A percentile compares a stretch with the other conserved stretches of the same genome.
Evolutionary conservation across 2,888 invertebrate genomes (phyloP).

Genomic region (Drosophila sordidapex): DNA sequence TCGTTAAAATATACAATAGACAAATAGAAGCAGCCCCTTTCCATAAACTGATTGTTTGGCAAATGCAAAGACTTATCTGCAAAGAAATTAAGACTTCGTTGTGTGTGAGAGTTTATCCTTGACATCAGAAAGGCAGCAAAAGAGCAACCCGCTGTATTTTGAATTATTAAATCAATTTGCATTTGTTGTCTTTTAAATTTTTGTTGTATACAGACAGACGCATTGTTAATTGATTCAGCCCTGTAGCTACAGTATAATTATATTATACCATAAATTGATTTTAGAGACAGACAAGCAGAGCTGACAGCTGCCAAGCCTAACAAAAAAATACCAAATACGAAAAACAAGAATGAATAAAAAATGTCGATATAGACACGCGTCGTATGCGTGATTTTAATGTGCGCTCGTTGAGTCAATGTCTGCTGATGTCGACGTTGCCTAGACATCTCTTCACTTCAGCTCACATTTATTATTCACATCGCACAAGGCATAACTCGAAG

Average conservation of each 20-base stretch:
- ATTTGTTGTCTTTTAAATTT: not conserved
- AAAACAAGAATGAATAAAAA: not conserved
- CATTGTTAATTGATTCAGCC: constrained; percentile 64
- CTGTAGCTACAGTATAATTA: constrained; percentile 58
- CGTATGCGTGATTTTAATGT: constrained; percentile 75
- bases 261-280: constrained; percentile 44
- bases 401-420: constrained; percentile 36
- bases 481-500: constrained; percentile 20
- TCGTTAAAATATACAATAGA: constrained; percentile 32
- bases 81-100: constrained; percentile 36
- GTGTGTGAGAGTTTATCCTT: constrained; percentile 8
- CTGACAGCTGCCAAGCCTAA: constrained; percentile 60
- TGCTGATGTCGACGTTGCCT: constrained; percentile 38
- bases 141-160: constrained; percentile 7
- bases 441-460: constrained; percentile 54
- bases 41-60: constrained; percentile 35
- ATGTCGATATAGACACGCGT: constrained; percentile 55
- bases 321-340: constrained; percentile 3
- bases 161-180: constrained; percentile 37
- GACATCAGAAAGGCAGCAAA: constrained; percentile 7
- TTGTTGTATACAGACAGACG: constrained; percentile 14
- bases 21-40: constrained; percentile 1
- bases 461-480: constrained; percentile 45
- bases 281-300: constrained; percentile 34
- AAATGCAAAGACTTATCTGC: constrained; percentile 50